phyloP scores from a whole-genome alignment of 1,140 invertebrate species.

The Acromyrmex charruanus region DNA sequence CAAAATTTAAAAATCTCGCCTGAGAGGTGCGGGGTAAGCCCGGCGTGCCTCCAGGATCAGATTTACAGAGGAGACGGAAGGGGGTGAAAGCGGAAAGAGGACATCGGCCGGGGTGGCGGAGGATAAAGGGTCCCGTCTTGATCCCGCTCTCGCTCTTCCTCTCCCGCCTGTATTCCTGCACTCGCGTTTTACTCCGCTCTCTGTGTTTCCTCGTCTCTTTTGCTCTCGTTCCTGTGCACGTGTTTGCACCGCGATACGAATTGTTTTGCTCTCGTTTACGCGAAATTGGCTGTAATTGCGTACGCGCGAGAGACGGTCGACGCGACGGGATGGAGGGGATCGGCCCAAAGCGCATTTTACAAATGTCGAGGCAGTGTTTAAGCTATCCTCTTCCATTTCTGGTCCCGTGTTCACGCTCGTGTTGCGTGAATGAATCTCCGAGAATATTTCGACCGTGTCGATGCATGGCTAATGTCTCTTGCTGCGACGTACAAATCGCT shows the following conservation, averaged over 20 bases:
- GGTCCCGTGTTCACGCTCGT: slow-evolving; percentile 35
- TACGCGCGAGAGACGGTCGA: slow-evolving; percentile 63
- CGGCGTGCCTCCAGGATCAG: slow-evolving; percentile 54
- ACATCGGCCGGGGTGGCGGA: slow-evolving; percentile 49
- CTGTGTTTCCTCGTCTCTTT: slow-evolving; percentile 63
- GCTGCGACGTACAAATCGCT: slow-evolving; percentile 29
- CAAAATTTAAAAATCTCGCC: slow-evolving; percentile 86
- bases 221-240: slow-evolving; percentile 64
- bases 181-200: slow-evolving; percentile 64
- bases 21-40: slow-evolving; percentile 53
- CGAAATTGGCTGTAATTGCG: slow-evolving; percentile 81
- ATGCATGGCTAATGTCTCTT: slow-evolving; percentile 55
- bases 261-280: slow-evolving; percentile 79
- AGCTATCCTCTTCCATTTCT: slow-evolving; percentile 53
- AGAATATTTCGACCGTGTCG: slow-evolving; percentile 61
- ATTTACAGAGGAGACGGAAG: slow-evolving; percentile 15
- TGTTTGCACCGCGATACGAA: slow-evolving; percentile 73
- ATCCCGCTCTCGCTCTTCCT: slow-evolving; percentile 2
- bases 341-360: slow-evolving; percentile 62
- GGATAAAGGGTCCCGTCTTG: slow-evolving; percentile 50
- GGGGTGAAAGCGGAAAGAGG: slow-evolving; percentile 53
- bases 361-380: slow-evolving; percentile 65
- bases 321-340: slow-evolving; percentile 11
- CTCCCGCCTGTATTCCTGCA: slow-evolving; percentile 33
- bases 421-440: slow-evolving; percentile 37